Base-by-base conservation (phyloP, 1,140 invertebrate species). In the Episyrphus balteatus region DNA sequence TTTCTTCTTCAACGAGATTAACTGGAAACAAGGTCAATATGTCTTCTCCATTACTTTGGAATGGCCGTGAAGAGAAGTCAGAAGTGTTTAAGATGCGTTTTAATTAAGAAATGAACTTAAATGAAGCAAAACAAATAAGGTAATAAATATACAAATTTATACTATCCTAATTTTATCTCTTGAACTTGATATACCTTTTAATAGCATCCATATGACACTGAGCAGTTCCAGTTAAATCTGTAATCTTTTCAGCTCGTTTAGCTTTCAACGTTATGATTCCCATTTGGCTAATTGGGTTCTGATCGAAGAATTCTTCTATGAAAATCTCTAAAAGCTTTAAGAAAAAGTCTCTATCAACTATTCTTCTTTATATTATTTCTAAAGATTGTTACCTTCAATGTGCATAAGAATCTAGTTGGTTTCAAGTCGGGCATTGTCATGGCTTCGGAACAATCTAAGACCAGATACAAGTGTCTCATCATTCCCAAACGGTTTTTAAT, bases 271-370 rank as follows among this genome's bases (percentile, higher is more conserved):
- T 71, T 55, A 99, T 88, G 41, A 98, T 75, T 17, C 94, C 95
- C 38, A 99, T 70, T 70, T 99, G 96, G 69, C 92, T 94, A 42
- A 99, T 92, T 34, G 96, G 96, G 74, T 98, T 99, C 72, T 97
- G 91, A 70, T 98, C 93, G 71, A 98, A 96, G 66, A 89, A 98
- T 71, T 97, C 92, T 55, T 94, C 88, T 46, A 98, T 82, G 69
- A 98, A 99, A 52, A 82, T 80, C 73, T 97, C 89, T 43, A 98
- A 63, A 19, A 96, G 71, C 88, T 95, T 62, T 13, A 44, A 51
- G 75, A 73, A 69, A 51, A 55, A 45, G 48, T 42, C 45, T 44
- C 31, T 3, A 36, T 18, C 5, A 45, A 36, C 5, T 45, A 9
- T 19, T 18, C 19, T 17, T 14, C 5, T n/a, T n/a, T n/a, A n/a